phyloP scores from a whole-genome alignment of 1,140 invertebrate genomes.

The Plodia interpunctella region DNA sequence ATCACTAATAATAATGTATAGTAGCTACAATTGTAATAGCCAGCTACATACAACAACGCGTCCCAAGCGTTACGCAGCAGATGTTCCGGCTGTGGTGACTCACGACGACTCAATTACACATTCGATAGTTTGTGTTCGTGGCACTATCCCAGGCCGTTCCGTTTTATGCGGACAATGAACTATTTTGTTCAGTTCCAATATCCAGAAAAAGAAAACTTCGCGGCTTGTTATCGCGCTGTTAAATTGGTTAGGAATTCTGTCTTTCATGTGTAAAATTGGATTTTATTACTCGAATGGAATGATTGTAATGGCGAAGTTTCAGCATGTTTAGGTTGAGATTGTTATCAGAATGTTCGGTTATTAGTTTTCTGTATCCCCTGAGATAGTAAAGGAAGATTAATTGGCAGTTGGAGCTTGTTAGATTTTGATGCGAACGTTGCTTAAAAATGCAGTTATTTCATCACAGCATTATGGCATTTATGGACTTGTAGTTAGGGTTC shows the following conservation, averaged over 20 bases:
- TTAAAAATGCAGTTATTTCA: too few relatives aligned
- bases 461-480: too few relatives aligned
- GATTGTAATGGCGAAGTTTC: background rate
- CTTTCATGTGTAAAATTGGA: conserved; percentile 1
- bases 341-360: background rate
- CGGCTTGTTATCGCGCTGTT: background rate
- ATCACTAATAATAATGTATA: background rate
- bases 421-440: too few relatives aligned
- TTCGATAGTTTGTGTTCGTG: conserved; percentile 58
- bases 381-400: too few relatives aligned
- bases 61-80: conserved; percentile 51
- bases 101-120: conserved; percentile 73
- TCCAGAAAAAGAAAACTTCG: conserved; percentile 6
- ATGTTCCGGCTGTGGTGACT: conserved; percentile 55
- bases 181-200: conserved; percentile 16
- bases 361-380: too few relatives aligned
- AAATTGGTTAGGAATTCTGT: conserved; percentile 9
- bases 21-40: too few relatives aligned
- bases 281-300: background rate
- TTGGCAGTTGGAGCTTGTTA: too few relatives aligned
- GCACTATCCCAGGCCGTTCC: conserved; percentile 52
- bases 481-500: too few relatives aligned
- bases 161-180: conserved; percentile 48
- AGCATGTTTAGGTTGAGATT: background rate
- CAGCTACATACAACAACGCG: conserved; percentile 34